Conservation (phyloP, 2,888 invertebrate species). For the Andrena haemorrhoa region DNA sequence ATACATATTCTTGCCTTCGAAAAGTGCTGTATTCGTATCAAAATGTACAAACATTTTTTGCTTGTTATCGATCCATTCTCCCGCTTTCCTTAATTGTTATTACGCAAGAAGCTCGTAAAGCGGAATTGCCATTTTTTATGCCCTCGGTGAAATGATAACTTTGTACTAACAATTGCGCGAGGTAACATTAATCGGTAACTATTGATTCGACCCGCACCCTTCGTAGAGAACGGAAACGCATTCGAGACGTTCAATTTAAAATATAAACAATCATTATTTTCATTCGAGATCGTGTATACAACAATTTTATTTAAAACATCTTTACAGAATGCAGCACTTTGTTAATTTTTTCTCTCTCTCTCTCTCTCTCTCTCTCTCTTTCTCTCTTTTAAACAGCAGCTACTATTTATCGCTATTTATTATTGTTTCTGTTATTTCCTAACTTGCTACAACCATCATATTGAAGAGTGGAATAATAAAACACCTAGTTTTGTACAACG, state of each 20-base stretch:
- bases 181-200: constrained; percentile 23
- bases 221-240: constrained; percentile 37
- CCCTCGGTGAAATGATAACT: constrained; percentile 45
- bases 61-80: constrained; percentile 43
- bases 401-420: constrained; percentile 69
- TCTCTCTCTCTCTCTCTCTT: too few relatives aligned
- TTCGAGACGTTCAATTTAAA: constrained; percentile 56
- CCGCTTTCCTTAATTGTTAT: constrained; percentile 38
- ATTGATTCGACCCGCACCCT: constrained; percentile 21
- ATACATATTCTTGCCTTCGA: constrained; percentile 55
- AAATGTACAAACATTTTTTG: constrained; percentile 67
- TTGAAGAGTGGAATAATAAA: constrained; percentile 73
- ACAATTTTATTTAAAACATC: constrained; percentile 63
- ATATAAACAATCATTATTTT: constrained; percentile 41
- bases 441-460: constrained; percentile 66
- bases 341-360: constrained; percentile 30
- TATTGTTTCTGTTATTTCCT: constrained; percentile 72
- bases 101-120: constrained; percentile 41
- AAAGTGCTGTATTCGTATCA: constrained; percentile 75
- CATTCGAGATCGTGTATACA: constrained; percentile 43
- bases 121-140: constrained; percentile 30
- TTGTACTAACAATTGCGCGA: constrained; percentile 44
- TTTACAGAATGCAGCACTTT: constrained; percentile 76
- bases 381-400: constrained; percentile 59
- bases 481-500: constrained; percentile 72